These are phyloP conservation scores for Acyrthosiphon pisum DNA, from an alignment of 1,140 invertebrate species.

Conservation along the genomic window DNA sequence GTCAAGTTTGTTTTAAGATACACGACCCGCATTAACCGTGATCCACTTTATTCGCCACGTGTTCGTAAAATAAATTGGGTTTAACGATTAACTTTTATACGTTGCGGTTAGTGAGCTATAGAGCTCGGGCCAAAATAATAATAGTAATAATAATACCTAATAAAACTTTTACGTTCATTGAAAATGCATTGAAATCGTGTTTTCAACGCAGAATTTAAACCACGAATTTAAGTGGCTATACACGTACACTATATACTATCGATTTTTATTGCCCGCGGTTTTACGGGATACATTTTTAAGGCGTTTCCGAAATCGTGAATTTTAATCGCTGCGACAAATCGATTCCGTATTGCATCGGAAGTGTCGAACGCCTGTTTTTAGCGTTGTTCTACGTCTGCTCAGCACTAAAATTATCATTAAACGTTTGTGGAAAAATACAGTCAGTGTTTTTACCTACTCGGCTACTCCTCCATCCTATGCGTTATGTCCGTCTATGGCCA, in stretches of 20 bases:
- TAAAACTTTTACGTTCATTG: constrained; percentile 22
- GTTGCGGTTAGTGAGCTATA: neutral
- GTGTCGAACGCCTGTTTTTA: neutral
- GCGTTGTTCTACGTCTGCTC: neutral
- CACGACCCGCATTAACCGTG: neutral
- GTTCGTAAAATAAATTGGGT: constrained; percentile 16
- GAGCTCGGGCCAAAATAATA: neutral
- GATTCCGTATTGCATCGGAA: neutral
- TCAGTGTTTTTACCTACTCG: neutral
- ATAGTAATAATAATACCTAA: constrained; percentile 9
- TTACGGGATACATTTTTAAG: neutral
- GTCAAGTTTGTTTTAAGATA: neutral
- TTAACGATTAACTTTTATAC: constrained; percentile 24
- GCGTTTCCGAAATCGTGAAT: neutral
- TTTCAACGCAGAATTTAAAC: constrained; percentile 11
- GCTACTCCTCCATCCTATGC: neutral
- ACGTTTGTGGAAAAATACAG: neutral
- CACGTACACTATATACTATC: neutral
- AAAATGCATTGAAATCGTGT: constrained; percentile 7
- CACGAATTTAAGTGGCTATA: neutral
- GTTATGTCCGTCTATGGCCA: neutral
- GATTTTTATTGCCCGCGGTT: neutral
- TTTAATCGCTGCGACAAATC: constrained; percentile 20
- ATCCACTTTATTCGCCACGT: neutral
- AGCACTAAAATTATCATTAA: constrained; percentile 19